Percentiles rank a stretch among this genome's conserved stretches.
Conservation (phyloP, 2,113 vertebrate species). For the Dipodomys spectabilis region DNA sequence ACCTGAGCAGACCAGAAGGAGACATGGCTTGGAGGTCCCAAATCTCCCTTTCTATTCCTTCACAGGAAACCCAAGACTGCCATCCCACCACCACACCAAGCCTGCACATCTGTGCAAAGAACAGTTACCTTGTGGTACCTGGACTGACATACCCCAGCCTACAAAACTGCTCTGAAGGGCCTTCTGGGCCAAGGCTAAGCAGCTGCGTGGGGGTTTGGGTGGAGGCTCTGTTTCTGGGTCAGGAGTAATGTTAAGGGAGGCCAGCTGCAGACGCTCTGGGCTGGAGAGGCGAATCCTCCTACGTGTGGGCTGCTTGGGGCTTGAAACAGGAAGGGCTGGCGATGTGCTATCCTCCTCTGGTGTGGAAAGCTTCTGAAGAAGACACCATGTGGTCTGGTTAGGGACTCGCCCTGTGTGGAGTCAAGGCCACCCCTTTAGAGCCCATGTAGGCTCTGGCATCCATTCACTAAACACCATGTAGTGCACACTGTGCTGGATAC, state of each 20-base stretch:
- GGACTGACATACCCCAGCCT: slow-evolving; percentile 69
- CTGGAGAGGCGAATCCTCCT: slow-evolving; percentile 81
- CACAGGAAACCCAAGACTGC: background rate
- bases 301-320: slow-evolving; percentile 46
- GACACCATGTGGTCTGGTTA: slow-evolving; percentile 13
- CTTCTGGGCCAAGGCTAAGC: slow-evolving; percentile 50
- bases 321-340: background rate
- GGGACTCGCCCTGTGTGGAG: background rate
- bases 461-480: background rate
- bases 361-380: slow-evolving; percentile 63
- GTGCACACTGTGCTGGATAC: background rate
- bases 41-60: slow-evolving; percentile 45
- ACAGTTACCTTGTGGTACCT: slow-evolving; percentile 41
- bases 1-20: background rate
- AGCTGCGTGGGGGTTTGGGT: slow-evolving; percentile 68
- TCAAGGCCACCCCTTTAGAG: background rate
- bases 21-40: background rate
- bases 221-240: slow-evolving; percentile 81
- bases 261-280: slow-evolving; percentile 88
- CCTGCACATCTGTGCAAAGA: background rate
- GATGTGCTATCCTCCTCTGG: background rate
- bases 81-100: background rate
- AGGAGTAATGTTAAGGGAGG: slow-evolving; percentile 87
- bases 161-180: slow-evolving; percentile 74
- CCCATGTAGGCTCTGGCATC: background rate